These are phyloP conservation scores for Aspidoscelis tigris DNA, from an alignment of 2,113 vertebrate genomes.

Conservation along the genomic window DNA sequence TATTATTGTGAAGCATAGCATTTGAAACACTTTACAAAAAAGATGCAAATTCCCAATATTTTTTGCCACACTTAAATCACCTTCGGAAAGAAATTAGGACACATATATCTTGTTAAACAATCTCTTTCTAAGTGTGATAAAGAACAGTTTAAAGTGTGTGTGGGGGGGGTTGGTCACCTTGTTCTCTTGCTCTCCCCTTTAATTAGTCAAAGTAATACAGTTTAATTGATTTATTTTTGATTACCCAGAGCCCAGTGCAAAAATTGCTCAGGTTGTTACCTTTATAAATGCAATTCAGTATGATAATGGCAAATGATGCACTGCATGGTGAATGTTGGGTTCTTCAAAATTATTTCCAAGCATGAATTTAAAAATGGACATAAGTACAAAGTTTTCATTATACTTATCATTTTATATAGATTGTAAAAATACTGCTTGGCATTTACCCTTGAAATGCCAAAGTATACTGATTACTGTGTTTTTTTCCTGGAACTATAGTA, in stretches of 20 bases:
- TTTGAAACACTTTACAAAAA: too few relatives aligned
- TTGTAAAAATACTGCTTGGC: constrained; percentile 5
- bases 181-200: background rate
- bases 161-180: too few relatives aligned
- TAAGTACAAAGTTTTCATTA: constrained; percentile 4
- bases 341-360: constrained; percentile 15
- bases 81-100: too few relatives aligned
- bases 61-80: too few relatives aligned
- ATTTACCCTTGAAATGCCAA: constrained; percentile 34
- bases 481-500: constrained; percentile 22
- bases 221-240: background rate
- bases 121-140: background rate
- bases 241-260: background rate
- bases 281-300: background rate
- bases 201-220: constrained; percentile 16
- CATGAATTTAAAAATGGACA: background rate
- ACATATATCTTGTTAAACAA: background rate
- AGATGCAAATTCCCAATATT: too few relatives aligned
- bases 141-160: background rate
- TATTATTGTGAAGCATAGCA: too few relatives aligned
- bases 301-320: background rate
- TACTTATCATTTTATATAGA: background rate
- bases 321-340: background rate
- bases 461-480: constrained; percentile 15
- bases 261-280: background rate